These are phyloP conservation scores for Scomber japonicus DNA, from an alignment of 2,113 vertebrate genomes.

Conservation along the genomic window DNA sequence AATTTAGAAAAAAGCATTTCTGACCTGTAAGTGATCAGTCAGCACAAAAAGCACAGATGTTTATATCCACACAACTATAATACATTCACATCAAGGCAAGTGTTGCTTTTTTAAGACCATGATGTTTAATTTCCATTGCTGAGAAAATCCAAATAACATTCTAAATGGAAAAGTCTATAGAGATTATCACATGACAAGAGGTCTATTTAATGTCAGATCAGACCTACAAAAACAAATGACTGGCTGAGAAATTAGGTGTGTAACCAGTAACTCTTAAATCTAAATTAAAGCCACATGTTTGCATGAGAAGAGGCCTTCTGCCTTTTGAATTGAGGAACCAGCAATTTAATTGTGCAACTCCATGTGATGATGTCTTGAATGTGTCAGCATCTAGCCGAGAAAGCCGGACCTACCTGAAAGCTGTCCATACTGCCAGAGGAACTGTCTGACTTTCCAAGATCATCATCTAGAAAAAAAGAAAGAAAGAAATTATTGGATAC, in stretches of 20 bases:
- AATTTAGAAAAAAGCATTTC: neutral
- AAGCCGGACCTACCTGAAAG: conserved; percentile 89
- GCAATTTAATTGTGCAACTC: conserved; percentile 12
- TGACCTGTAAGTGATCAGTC: conserved; percentile 1
- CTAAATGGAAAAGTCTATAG: neutral
- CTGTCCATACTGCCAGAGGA: conserved; percentile 93
- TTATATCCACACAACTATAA: neutral
- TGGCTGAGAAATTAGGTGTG: conserved; percentile 36
- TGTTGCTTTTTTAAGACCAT: neutral
- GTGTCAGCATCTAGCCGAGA: neutral
- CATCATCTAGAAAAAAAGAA: conserved; percentile 89
- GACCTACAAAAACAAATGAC: conserved; percentile 35
- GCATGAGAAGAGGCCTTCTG: neutral
- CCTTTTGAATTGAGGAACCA: neutral
- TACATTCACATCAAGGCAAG: conserved; percentile 4
- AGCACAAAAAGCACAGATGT: neutral
- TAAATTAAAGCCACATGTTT: conserved; percentile 53
- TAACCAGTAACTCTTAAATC: conserved; percentile 35
- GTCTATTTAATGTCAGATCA: conserved; percentile 8
- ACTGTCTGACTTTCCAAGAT: conserved; percentile 93
- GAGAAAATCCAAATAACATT: neutral
- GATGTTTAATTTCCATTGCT: neutral
- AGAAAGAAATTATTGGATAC: conserved; percentile 18
- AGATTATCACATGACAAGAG: conserved; percentile 19
- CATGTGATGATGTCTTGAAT: neutral